Percentiles rank a stretch among this genome's conserved stretches.
Conservation (phyloP, 2,888 invertebrate genomes). For the Lamellibrachia columna region DNA sequence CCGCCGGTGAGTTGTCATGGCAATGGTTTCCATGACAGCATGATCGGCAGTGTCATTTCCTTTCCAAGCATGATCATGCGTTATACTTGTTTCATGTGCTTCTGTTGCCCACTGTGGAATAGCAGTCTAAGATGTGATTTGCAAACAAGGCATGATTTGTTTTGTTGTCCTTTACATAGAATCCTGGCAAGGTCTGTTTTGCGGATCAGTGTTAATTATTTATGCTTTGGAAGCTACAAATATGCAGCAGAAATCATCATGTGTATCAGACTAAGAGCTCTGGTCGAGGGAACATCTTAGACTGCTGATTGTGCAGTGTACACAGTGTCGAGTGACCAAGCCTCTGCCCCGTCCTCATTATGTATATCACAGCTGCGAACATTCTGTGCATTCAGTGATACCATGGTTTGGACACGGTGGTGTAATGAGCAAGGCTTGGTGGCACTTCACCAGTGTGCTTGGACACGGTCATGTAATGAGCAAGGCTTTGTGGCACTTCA, state of each 20-base stretch:
- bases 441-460: not conserved
- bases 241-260: not conserved
- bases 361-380: not conserved
- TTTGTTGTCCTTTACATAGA: no score
- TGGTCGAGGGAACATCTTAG: not conserved
- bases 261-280: not conserved
- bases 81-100: not conserved
- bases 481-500: not conserved
- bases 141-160: no score
- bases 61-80: not conserved
- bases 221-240: not conserved
- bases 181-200: no score
- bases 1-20: constrained; percentile 66
- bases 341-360: not conserved
- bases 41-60: not conserved
- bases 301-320: not conserved
- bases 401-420: not conserved
- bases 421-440: not conserved
- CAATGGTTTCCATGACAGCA: not conserved
- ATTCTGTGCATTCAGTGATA: not conserved
- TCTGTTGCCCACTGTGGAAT: not conserved
- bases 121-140: not conserved
- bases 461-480: not conserved
- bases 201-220: not conserved
- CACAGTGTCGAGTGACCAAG: not conserved